Percentiles rank a stretch among this genome's conserved stretches.
These are phyloP conservation scores for Caenorhabditis elegans DNA, from an alignment of 1,140 invertebrate species.

Conservation along the genomic window DNA sequence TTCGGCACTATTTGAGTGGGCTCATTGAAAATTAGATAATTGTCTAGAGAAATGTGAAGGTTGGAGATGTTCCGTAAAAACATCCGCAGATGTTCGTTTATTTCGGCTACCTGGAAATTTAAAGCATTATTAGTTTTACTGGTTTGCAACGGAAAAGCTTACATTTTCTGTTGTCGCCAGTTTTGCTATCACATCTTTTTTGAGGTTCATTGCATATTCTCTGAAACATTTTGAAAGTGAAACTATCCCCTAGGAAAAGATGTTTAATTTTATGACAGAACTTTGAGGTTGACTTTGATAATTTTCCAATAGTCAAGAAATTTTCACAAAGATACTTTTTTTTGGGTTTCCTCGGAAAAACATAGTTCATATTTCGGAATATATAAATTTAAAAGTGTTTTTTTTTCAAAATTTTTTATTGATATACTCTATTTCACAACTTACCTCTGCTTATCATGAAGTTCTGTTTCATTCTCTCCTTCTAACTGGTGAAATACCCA, in stretches of 20 bases:
- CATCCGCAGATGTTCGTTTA: conserved; percentile 49
- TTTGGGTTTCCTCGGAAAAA: no score
- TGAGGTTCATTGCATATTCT: conserved; percentile 17
- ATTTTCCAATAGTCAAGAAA: no score
- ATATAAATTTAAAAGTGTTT: no score
- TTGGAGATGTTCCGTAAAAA: conserved; percentile 56
- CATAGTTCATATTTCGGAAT: no score
- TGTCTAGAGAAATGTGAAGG: conserved; percentile 53
- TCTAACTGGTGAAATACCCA: conserved; percentile 60
- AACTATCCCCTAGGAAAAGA: no score
- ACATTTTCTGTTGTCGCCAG: conserved; percentile 39
- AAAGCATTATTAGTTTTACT: background rate
- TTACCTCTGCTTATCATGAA: conserved; percentile 51
- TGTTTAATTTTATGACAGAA: no score
- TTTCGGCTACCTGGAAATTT: conserved; percentile 49
- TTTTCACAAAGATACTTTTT: no score
- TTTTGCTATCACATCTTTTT: conserved; percentile 33
- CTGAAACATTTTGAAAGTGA: background rate
- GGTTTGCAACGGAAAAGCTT: no score
- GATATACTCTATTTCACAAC: no score
- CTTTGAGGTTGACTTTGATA: no score
- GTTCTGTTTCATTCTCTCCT: conserved; percentile 51
- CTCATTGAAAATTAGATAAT: conserved; percentile 55
- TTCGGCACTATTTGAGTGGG: conserved; percentile 47
- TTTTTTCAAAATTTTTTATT: no score